Base-by-base conservation (phyloP, 2,113 vertebrate genomes). In the Plecotus auritus region DNA sequence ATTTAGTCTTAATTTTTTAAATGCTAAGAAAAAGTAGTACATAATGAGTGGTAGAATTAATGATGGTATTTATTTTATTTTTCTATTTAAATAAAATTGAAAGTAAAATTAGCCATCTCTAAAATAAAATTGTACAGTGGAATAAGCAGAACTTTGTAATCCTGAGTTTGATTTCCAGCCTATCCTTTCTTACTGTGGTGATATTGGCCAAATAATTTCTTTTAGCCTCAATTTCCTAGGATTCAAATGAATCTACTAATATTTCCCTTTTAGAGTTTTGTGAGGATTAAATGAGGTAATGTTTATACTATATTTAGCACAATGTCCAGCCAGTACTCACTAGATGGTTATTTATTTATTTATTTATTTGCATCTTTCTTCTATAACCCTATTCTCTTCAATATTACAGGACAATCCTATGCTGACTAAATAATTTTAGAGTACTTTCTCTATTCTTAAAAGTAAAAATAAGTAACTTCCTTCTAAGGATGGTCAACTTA, bases 371-470 rank as follows among this genome's bases (percentile, higher is more conserved):
- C 13, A 86, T 23, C 5, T 18, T 51, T 94, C 28, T 67, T 90
- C 22, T 70, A 59, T 30, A 73, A 90, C 22, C 16, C 12, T 18
- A 87, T 37, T 86, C 40, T 13, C n/a, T 88, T 80, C 72, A 76
- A 47, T 80, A 47, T 80, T 90, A 91, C 37, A 93, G 18, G n/a
- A 69, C 82, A 90, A 61, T 9, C 7, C 5, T 37, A 47, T 93
- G 66, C 61, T 40, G 20, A 80, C 28, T 77, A 72, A 89, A 23
- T 92, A 64, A 89, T 32, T 77, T 92, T 74, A 40, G 17, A 86
- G 51, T 72, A 86, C 51, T 95, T 95, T 93, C 82, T 95, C 54
- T 59, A 83, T 67, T 90, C 64, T 45, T 84, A 40, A 67, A 51
- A 35, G 28, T 11, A 94, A 92, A 95, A 72, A 42, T 87, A 94